These are phyloP conservation scores for Zaprionus bogoriensis DNA, from an alignment of 2,888 invertebrate genomes.

Conservation along the genomic window DNA sequence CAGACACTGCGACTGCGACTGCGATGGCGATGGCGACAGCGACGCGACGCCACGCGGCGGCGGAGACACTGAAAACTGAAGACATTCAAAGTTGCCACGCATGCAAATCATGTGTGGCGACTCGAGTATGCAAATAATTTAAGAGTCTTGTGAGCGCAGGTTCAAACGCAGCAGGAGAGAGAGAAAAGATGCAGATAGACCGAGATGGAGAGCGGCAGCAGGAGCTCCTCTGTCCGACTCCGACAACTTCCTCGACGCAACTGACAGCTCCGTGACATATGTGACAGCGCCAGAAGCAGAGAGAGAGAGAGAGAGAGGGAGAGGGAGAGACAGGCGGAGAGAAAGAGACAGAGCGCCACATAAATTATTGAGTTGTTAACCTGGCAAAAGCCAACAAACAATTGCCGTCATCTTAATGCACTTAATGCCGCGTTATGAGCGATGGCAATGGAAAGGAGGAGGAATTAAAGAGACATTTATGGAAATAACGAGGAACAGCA, in stretches of 20 bases:
- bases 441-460: neutral
- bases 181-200: too few species aligned
- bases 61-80: too few species aligned
- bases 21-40: neutral
- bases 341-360: conserved; percentile 28
- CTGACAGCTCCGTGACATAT: conserved; percentile 58
- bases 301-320: conserved; percentile 1
- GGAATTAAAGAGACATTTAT: neutral
- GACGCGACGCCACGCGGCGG: conserved; percentile 41
- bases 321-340: conserved; percentile 25
- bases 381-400: conserved; percentile 47
- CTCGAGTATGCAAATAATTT: conserved; percentile 63
- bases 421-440: conserved; percentile 15
- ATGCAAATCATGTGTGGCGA: conserved; percentile 62
- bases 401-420: conserved; percentile 43
- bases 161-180: neutral
- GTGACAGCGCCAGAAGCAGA: conserved; percentile 30
- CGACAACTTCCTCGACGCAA: conserved; percentile 1
- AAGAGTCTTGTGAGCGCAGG: conserved; percentile 35
- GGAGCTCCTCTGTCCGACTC: neutral
- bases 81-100: conserved; percentile 64
- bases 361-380: conserved; percentile 75
- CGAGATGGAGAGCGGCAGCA: too few species aligned
- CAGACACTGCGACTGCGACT: too few species aligned
- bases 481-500: neutral